Evolutionary conservation across 1,140 invertebrate genomes (phyloP), one percentile per base, ranked within the genome.

Genomic region (Cryptotermes secundus): DNA sequence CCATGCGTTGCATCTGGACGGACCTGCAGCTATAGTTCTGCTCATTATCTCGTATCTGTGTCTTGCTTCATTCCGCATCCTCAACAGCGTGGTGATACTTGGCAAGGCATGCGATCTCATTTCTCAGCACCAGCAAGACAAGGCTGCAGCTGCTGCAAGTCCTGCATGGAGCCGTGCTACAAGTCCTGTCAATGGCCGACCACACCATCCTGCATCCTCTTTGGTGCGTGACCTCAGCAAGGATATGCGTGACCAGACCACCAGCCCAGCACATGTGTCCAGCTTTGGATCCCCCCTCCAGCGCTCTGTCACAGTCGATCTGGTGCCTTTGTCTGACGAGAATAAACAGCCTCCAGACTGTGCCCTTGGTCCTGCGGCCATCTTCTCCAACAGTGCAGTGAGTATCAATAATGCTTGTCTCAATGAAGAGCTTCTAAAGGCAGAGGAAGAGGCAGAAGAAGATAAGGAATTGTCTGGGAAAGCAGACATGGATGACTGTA

Each of bases 371-470:
- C 91, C 94, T 1, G 94, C 95, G 31, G 94, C 96, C 2, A 94
- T 97, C 53, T 96, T 97, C 89, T 96, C 96, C 2, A 97, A 98
- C 87, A 97, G 96, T 88, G 95, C 96, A n/a, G 96, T 97, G 1
- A 96, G 96, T 89, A 89, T 96, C 42, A 95, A 95, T 86, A 95
- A 95, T 87, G 94, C 95, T 1, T 95, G 93, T 42, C 79, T 84
- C 16, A 84, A 84, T 38, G 83, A 84, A 53, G 83, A 36, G 42
- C 36, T 84, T n/a, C 34, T 84, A 36, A 65, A 72, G 31, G 83
- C 38, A 36, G 72, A 65, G 16, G 79, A 31, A n/a, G 83, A 84
- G 35, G 4, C n/a, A 59, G 83, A 84, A 35, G 36, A n/a, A 3
- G 79, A 80, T 6, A 80, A 36, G 35, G 79, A 83, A 49, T 24